Conservation (phyloP, 1,140 invertebrate species). For the Melitaea cinxia region DNA sequence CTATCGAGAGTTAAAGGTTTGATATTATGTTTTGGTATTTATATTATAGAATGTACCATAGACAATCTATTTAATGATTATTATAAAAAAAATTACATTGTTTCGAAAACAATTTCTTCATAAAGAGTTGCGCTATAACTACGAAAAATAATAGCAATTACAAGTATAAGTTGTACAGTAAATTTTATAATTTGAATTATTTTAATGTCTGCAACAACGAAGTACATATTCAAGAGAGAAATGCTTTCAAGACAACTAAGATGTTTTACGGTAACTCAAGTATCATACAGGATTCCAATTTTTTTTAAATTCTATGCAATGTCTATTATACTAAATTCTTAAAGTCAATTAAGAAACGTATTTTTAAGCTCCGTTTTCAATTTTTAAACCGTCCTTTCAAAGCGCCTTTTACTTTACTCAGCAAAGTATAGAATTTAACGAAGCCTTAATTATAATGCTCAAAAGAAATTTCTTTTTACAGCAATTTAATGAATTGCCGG, state of each 20-base stretch:
- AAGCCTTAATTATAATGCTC: constrained; percentile 74
- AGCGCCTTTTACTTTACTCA: constrained; percentile 68
- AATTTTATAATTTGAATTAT: too few relatives aligned
- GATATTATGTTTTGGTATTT: not conserved
- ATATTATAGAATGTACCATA: too few relatives aligned
- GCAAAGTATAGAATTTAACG: constrained; percentile 75
- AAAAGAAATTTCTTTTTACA: constrained; percentile 70
- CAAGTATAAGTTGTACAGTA: too few relatives aligned
- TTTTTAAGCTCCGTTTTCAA: constrained; percentile 61
- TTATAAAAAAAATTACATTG: too few relatives aligned
- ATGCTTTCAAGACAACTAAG: not conserved
- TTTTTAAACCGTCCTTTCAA: constrained; percentile 69
- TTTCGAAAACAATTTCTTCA: too few relatives aligned
- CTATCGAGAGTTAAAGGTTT: constrained; percentile 28
- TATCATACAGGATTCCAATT: constrained; percentile 27
- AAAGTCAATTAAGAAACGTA: constrained; percentile 66
- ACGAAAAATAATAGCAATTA: too few relatives aligned
- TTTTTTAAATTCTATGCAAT: constrained; percentile 49
- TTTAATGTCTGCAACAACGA: not conserved
- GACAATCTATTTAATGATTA: too few relatives aligned
- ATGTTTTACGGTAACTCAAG: constrained; percentile 12
- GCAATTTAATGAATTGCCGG: constrained; percentile 69
- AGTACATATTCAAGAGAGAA: not conserved
- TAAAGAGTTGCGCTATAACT: too few relatives aligned
- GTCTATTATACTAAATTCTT: constrained; percentile 52